phyloP scores from a whole-genome alignment of 1,140 invertebrate species.

The Drosophila lacteicornis region DNA sequence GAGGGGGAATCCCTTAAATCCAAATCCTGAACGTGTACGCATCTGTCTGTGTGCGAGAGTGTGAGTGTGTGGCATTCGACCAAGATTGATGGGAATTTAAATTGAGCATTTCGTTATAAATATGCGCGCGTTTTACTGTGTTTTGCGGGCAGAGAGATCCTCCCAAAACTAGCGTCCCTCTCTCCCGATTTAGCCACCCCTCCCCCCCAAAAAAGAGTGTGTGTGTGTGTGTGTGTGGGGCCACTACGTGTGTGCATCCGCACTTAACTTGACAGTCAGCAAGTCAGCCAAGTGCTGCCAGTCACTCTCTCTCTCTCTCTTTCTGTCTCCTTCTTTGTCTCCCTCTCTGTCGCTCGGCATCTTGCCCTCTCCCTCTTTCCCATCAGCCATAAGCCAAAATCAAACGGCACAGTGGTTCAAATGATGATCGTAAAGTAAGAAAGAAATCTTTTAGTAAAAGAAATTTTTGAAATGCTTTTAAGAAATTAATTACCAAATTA shows the following conservation, averaged over 20 bases:
- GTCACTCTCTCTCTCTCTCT: conserved; percentile 2
- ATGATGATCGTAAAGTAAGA: not conserved
- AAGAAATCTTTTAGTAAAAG: not conserved
- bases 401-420: conserved; percentile 2
- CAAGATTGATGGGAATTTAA: conserved; percentile 83
- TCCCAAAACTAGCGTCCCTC: conserved; percentile 40
- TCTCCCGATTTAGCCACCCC: not conserved
- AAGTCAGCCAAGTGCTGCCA: conserved; percentile 51
- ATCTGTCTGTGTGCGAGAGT: conserved; percentile 25
- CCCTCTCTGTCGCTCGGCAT: not conserved
- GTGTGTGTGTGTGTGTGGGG: not conserved
- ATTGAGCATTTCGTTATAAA: conserved; percentile 84
- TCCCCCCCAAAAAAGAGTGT: not conserved
- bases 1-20: conserved; percentile 23
- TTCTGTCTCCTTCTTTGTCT: not conserved
- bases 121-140: conserved; percentile 80
- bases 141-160: conserved; percentile 66
- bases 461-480: too few species aligned
- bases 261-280: conserved; percentile 62
- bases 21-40: conserved; percentile 26
- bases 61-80: conserved; percentile 62
- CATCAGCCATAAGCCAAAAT: not conserved
- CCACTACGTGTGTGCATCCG: conserved; percentile 51
- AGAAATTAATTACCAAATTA: not conserved
- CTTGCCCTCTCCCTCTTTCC: not conserved